Evolutionary conservation across 2,797 vertebrate genomes (phyloP).

Genomic region (Trachurus trachurus): DNA sequence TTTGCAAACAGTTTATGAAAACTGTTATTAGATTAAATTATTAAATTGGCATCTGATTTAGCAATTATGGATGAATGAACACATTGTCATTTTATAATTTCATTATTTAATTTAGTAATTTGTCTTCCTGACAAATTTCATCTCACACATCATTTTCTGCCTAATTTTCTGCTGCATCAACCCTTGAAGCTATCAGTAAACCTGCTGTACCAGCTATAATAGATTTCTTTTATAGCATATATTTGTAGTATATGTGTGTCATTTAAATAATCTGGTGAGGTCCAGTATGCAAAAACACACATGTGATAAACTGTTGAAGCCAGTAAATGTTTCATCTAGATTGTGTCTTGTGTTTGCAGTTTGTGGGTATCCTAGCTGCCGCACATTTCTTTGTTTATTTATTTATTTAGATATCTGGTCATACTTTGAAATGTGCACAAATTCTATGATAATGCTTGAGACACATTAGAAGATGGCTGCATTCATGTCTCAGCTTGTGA

Average conservation of each 20-base stretch:
- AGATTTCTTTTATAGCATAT: too few relatives aligned
- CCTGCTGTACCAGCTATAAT: too few relatives aligned
- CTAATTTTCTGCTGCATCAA: constrained; percentile 2
- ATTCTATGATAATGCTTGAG: neutral
- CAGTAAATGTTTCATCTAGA: neutral
- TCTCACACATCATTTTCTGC: constrained; percentile 15
- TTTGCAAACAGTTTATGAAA: neutral
- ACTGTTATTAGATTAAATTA: too few relatives aligned
- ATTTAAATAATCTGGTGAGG: too few relatives aligned
- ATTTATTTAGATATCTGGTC: neutral
- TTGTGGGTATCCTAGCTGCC: neutral
- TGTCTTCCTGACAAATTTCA: neutral
- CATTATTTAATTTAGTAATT: neutral
- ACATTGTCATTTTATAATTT: neutral
- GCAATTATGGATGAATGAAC: neutral
- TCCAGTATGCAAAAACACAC: neutral
- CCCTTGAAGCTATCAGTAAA: neutral
- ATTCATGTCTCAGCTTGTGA: constrained; percentile 14
- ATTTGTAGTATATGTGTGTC: too few relatives aligned
- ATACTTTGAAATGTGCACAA: neutral
- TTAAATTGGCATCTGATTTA: neutral
- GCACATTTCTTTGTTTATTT: neutral
- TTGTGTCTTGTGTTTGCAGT: neutral
- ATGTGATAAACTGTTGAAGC: neutral
- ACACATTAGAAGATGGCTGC: constrained; percentile 6